Percentiles rank a stretch among this genome's conserved stretches.
These are phyloP conservation scores for Gasteruption jaculator DNA, from an alignment of 2,888 invertebrate genomes.

Conservation along the genomic window DNA sequence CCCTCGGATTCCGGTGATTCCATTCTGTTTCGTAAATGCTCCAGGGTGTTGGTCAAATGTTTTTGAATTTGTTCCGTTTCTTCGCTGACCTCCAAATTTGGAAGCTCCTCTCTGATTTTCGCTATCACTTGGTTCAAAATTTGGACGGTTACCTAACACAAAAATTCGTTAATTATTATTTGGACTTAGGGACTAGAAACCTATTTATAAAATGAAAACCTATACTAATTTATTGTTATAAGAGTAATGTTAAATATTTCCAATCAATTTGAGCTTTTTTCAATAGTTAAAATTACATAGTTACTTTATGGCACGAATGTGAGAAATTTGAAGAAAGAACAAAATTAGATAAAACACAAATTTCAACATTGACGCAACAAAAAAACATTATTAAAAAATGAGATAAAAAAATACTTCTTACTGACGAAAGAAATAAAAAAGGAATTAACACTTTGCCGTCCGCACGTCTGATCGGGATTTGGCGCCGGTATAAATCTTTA, in stretches of 20 bases:
- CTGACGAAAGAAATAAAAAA: too few relatives aligned
- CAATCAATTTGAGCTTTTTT: background rate
- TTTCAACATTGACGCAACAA: background rate
- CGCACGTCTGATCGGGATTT: too few relatives aligned
- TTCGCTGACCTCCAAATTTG: conserved; percentile 89
- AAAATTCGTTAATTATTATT: conserved; percentile 18
- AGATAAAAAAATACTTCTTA: conserved; percentile 16
- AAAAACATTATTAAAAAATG: background rate
- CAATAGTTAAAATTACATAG: too few relatives aligned
- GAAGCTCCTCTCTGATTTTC: conserved; percentile 89
- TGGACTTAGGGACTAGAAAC: too few relatives aligned
- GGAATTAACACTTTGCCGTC: too few relatives aligned
- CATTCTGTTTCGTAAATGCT: conserved; percentile 70
- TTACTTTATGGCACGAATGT: too few relatives aligned
- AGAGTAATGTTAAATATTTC: background rate
- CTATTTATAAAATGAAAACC: too few relatives aligned
- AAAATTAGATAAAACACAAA: conserved; percentile 20
- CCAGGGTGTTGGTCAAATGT: conserved; percentile 87
- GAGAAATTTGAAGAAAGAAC: too few relatives aligned
- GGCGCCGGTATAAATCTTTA: too few relatives aligned
- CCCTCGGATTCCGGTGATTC: conserved; percentile 66
- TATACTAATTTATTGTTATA: background rate
- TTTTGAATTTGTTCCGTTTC: conserved; percentile 96
- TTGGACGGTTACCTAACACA: conserved; percentile 60
- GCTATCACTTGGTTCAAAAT: conserved; percentile 73